Evolutionary conservation across 2,888 invertebrate genomes (phyloP), one percentile per base, ranked within the genome.

Genomic region (Eulithis prunata): DNA sequence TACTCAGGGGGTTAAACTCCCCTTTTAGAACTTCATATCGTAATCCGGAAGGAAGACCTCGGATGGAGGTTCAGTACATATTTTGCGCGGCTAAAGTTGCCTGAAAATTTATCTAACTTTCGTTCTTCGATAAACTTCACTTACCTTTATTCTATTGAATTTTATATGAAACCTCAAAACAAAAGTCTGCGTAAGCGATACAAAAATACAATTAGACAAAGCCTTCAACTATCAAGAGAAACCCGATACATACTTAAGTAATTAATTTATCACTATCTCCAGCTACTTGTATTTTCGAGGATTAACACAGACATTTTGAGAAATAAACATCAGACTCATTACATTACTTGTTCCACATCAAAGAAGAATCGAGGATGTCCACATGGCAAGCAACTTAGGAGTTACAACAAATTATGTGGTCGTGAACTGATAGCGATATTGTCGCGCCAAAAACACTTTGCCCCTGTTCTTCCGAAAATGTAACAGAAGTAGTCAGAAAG

Each of bases 371-470:
- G 78, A 78, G 79, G 69, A 74, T 78, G 78, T 82, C 79, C 81
- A 78, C 79, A 83, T 82, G 80, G 61, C 62, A 81, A 84, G 81
- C 78, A 82, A 81, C 82, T 83, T 80, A 80, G 84, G 86, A 81
- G 82, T 83, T 80, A 81, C 85, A 86, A 88, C 87, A 89, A 89
- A 88, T 89, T 87, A 88, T 86, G 85, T 87, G 76, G 81, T 83
- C 79, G 81, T 78, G 83, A 87, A 85, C 86, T 85, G 88, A 88
- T 86, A 87, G 86, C 82, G 85, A 86, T 85, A 86, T 83, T 84
- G 86, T 86, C 86, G 78, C 83, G 80, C 84, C 78, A 77, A 86
- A 88, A 88, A 88, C 87, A 89, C 87, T 88, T 90, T 86, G 82
- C 84, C 82, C 83, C 86, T 88, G 85, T 89, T 89, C 72, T 61